phyloP scores from a whole-genome alignment of 2,797 vertebrate genomes.

The Acipenser oxyrinchus region DNA sequence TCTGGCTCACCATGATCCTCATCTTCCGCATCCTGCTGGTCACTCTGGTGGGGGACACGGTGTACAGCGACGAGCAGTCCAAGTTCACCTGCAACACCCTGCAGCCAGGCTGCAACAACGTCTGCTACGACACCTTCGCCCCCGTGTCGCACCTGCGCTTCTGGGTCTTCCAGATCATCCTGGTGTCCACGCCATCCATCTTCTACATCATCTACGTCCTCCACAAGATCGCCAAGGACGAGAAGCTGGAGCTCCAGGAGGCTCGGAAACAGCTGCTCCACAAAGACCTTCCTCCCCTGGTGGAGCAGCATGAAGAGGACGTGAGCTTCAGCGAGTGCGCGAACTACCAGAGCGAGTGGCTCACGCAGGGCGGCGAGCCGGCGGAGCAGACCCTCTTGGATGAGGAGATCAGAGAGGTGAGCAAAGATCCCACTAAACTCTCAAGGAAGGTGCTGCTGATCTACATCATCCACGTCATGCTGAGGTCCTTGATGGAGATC shows the following conservation, averaged over 20 bases:
- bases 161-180: slow-evolving; percentile 61
- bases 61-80: slow-evolving; percentile 54
- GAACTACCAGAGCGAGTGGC: slow-evolving; percentile 30
- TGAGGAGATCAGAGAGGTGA: slow-evolving; percentile 32
- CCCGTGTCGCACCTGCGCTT: slow-evolving; percentile 55
- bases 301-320: slow-evolving; percentile 18
- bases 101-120: slow-evolving; percentile 57
- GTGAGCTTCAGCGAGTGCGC: slow-evolving; percentile 17
- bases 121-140: slow-evolving; percentile 51
- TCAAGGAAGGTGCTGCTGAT: slow-evolving; percentile 46
- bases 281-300: slow-evolving; percentile 4
- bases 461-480: slow-evolving; percentile 49
- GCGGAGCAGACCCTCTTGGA: slow-evolving; percentile 34
- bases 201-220: slow-evolving; percentile 54
- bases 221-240: slow-evolving; percentile 56
- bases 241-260: slow-evolving; percentile 39
- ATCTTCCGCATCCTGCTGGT: slow-evolving; percentile 51
- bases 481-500: slow-evolving; percentile 51
- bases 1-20: slow-evolving; percentile 33
- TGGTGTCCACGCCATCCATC: slow-evolving; percentile 50
- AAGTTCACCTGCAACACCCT: slow-evolving; percentile 56
- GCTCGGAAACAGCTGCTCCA: slow-evolving; percentile 8
- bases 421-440: slow-evolving; percentile 37
- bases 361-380: slow-evolving; percentile 27
- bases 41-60: slow-evolving; percentile 47